Base-by-base conservation (phyloP, 2,888 invertebrate genomes). In the Octodonta nipae region DNA sequence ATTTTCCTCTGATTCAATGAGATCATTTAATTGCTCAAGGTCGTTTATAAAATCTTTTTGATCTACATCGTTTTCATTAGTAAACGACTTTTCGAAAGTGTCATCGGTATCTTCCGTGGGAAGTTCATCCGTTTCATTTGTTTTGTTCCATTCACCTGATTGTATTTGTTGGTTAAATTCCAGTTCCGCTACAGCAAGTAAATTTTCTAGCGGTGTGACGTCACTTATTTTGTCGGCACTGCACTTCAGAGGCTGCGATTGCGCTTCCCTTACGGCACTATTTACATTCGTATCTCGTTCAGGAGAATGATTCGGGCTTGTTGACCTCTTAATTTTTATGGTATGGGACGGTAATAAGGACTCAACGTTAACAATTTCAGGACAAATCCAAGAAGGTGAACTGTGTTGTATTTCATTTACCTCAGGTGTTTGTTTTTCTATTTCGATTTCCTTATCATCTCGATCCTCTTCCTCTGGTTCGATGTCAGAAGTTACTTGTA, bases 101-200 rank as follows among this genome's bases (percentile, higher is more conserved):
- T 31, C 33, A 24, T 41, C 36, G 13, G 38, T 35, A 5, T 26
- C 27, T 15, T 42, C 40, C 17, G n/a, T n/a, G n/a, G n/a, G n/a
- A n/a, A n/a, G n/a, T 37, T 12, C 26, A 17, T 35, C 41, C 6
- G 32, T 14, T 20, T 35, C 32, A 10, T 32, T 34, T 20, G 37
- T 35, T 32, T 44, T 36, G 32, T 52, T 49, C 60, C 60, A 60
- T 43, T 56, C 54, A 41, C 55, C 58, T 7, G 57, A 56, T 44
- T 58, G 55, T 42, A 60, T 54, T 43, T 73, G 72, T 57, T 73
- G 71, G 55, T 71, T 70, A 50, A 73, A 69, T 57, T 73, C 73
- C 32, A 73, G 64, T 58, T 74, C 73, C 38, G 74, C 74, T 36
- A 74, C 74, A 33, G 74, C 74, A 36, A 74, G 65, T 48, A 74